These are phyloP conservation scores for Engystomops pustulosus DNA, from an alignment of 2,113 vertebrate genomes.

Conservation along the genomic window DNA sequence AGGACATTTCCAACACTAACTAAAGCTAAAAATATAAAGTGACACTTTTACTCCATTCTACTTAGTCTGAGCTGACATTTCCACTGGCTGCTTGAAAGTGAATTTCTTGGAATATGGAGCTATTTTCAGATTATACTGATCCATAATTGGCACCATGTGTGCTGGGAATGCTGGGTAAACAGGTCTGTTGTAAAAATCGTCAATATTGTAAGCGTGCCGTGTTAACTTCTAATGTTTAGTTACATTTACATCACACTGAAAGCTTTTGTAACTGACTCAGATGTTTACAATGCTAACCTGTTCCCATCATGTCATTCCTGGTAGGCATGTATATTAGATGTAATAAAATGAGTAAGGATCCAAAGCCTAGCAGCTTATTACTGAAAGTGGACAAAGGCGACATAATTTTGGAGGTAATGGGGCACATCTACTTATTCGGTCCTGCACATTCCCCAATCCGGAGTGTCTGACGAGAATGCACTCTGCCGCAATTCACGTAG, in stretches of 20 bases:
- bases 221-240: background rate
- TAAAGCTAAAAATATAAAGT: background rate
- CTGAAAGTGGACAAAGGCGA: too few relatives aligned
- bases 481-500: too few relatives aligned
- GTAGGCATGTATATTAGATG: too few relatives aligned
- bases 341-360: too few relatives aligned
- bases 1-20: background rate
- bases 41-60: background rate
- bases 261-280: background rate
- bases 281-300: background rate
- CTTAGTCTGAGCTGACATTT: background rate
- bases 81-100: conserved; percentile 4
- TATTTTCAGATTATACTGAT: conserved; percentile 19
- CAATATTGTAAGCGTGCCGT: background rate
- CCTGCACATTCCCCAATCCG: too few relatives aligned
- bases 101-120: conserved; percentile 28
- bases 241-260: background rate
- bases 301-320: background rate
- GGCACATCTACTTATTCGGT: too few relatives aligned
- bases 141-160: conserved; percentile 18
- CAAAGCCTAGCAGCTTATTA: too few relatives aligned
- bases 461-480: too few relatives aligned
- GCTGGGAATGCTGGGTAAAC: background rate
- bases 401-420: too few relatives aligned
- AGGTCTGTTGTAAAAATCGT: background rate